Percentiles rank a stretch among this genome's conserved stretches.
Evolutionary conservation across 2,113 vertebrate species (phyloP).

Genomic region (Callocephalon fimbriatum): DNA sequence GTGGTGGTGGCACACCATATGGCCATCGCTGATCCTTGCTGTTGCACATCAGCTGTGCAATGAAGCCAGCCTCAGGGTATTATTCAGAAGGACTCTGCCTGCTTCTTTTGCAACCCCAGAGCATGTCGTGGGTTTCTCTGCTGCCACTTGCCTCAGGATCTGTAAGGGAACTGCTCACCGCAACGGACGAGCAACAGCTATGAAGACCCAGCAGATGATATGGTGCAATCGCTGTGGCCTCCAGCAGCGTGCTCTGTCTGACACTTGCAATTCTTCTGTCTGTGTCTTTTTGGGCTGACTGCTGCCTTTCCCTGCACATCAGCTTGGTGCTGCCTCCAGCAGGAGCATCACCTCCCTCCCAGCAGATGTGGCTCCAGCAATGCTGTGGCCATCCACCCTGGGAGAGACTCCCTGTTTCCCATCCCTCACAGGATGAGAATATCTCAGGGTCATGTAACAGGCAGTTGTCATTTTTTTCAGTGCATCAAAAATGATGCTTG

Average conservation of each 20-base stretch:
- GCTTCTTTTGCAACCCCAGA: neutral
- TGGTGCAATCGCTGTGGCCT: rapidly evolving
- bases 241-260: neutral
- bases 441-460: neutral
- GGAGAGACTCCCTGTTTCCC: neutral
- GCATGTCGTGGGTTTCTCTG: neutral
- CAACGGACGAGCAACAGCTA: neutral
- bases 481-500: neutral
- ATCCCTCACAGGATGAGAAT: neutral
- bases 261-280: neutral
- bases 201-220: neutral
- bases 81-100: neutral
- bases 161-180: slow-evolving; percentile 19
- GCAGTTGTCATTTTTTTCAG: neutral
- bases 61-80: neutral
- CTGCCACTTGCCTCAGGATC: neutral
- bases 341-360: neutral
- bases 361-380: neutral
- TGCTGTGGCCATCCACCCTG: rapidly evolving
- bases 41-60: neutral
- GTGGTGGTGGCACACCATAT: neutral
- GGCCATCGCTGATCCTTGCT: neutral
- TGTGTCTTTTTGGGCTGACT: neutral
- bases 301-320: neutral
- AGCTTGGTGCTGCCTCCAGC: neutral